A percentile compares a stretch with the other conserved stretches of the same genome.
Evolutionary conservation across 2,113 vertebrate genomes (phyloP).

Genomic region (Cheilinus undulatus): DNA sequence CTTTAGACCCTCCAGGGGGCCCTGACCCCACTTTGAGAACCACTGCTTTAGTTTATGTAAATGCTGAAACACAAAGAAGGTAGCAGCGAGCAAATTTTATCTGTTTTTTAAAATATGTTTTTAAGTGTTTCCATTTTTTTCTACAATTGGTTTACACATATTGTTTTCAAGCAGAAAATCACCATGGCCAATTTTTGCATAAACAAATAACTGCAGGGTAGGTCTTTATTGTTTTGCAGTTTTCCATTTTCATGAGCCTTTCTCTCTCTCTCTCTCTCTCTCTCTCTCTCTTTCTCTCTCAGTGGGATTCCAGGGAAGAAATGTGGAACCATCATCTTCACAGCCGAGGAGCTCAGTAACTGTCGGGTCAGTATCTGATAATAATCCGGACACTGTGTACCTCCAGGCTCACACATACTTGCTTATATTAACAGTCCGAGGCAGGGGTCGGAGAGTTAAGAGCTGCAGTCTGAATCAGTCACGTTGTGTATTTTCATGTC

Average conservation of each 20-base stretch:
- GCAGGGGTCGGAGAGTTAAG: slow-evolving; percentile 16
- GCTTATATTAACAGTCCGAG: neutral
- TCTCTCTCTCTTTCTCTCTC: slow-evolving; percentile 9
- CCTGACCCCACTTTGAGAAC: too few species aligned
- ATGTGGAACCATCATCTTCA: slow-evolving; percentile 70
- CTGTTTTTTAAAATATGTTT: too few species aligned
- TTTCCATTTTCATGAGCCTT: neutral
- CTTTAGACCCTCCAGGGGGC: too few species aligned
- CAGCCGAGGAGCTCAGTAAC: slow-evolving; percentile 74
- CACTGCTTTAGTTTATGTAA: too few species aligned
- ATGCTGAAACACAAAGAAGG: too few species aligned
- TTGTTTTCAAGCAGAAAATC: neutral
- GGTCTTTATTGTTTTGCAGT: slow-evolving; percentile 9
- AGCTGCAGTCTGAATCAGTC: neutral
- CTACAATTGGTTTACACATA: neutral
- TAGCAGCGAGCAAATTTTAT: neutral
- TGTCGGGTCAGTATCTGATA: slow-evolving; percentile 64
- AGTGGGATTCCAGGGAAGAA: slow-evolving; percentile 76
- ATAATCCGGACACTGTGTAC: slow-evolving; percentile 1
- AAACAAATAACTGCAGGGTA: neutral
- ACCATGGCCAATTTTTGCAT: neutral
- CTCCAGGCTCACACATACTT: neutral
- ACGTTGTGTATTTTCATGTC: slow-evolving; percentile 23
- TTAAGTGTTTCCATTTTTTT: neutral
- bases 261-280: slow-evolving; percentile 10